These are phyloP conservation scores for Orussus abietinus DNA, from an alignment of 1,140 invertebrate species.

Conservation along the genomic window DNA sequence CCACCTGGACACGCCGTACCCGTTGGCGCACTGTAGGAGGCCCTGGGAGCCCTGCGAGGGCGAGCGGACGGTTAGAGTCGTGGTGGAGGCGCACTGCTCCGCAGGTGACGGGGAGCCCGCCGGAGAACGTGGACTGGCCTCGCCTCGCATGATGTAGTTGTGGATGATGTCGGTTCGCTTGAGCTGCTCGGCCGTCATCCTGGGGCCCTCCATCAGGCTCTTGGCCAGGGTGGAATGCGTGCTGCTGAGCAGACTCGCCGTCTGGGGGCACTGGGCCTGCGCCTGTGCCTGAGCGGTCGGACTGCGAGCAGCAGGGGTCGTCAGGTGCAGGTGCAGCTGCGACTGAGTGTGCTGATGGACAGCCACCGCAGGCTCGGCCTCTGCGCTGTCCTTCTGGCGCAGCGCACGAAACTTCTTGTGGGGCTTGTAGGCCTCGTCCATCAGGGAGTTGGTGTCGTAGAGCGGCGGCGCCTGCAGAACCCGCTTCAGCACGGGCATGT, in stretches of 20 bases:
- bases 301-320: constrained; percentile 39
- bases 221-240: constrained; percentile 84
- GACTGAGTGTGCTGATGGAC: constrained; percentile 42
- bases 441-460: constrained; percentile 81
- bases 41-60: constrained; percentile 38
- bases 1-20: constrained; percentile 44
- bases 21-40: constrained; percentile 41
- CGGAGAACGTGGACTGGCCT: constrained; percentile 55
- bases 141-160: constrained; percentile 80
- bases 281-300: constrained; percentile 21
- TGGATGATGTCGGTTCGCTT: constrained; percentile 86
- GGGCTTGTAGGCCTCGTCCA: constrained; percentile 92
- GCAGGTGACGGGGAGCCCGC: constrained; percentile 54
- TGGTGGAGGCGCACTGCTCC: constrained; percentile 50
- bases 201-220: constrained; percentile 81
- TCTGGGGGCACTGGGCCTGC: constrained; percentile 41
- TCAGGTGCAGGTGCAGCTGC: constrained; percentile 54
- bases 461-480: constrained; percentile 87
- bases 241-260: constrained; percentile 62
- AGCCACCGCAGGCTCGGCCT: constrained; percentile 62
- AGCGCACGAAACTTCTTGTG: constrained; percentile 90
- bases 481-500: constrained; percentile 89
- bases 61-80: constrained; percentile 39
- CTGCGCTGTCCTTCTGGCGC: constrained; percentile 72
- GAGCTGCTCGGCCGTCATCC: constrained; percentile 83